A percentile compares a stretch with the other conserved stretches of the same genome.
Evolutionary conservation across 1,140 invertebrate genomes (phyloP).

Genomic region (Psix sp.): DNA sequence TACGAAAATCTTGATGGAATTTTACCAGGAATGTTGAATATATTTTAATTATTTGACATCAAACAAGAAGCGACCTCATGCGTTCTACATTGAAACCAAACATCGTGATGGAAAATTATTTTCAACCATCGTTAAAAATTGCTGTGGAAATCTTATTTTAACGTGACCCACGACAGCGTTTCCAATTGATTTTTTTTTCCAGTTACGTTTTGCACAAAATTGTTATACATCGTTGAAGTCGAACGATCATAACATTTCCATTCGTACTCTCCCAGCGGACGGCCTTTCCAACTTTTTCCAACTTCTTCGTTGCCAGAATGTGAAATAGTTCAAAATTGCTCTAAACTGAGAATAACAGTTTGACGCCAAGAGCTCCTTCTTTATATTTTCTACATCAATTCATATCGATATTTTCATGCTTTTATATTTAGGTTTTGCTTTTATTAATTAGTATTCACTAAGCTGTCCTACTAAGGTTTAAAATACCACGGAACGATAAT

Average conservation of each 20-base stretch:
- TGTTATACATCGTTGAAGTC: no score
- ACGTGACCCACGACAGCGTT: no score
- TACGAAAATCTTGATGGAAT: no score
- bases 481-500: slow-evolving; percentile 41
- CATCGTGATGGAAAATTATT: no score
- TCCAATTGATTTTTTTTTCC: no score
- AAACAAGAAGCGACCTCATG: no score
- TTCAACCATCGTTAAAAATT: no score
- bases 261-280: slow-evolving; percentile 23
- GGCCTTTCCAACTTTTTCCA: slow-evolving; percentile 30
- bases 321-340: slow-evolving; percentile 15
- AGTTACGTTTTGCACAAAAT: no score
- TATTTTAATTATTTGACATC: no score
- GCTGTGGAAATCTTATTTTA: no score
- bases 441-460: slow-evolving; percentile 44
- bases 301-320: slow-evolving; percentile 1
- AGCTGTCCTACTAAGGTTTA: slow-evolving; percentile 23
- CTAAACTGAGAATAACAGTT: slow-evolving; percentile 17
- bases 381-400: slow-evolving; percentile 22
- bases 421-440: slow-evolving; percentile 21
- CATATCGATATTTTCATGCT: slow-evolving; percentile 9
- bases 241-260: slow-evolving; percentile 24
- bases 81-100: no score
- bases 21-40: no score
- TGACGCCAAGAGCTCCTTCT: background rate